These are phyloP conservation scores for Eulemur rufifrons DNA, from an alignment of 2,113 vertebrate species.

Conservation along the genomic window DNA sequence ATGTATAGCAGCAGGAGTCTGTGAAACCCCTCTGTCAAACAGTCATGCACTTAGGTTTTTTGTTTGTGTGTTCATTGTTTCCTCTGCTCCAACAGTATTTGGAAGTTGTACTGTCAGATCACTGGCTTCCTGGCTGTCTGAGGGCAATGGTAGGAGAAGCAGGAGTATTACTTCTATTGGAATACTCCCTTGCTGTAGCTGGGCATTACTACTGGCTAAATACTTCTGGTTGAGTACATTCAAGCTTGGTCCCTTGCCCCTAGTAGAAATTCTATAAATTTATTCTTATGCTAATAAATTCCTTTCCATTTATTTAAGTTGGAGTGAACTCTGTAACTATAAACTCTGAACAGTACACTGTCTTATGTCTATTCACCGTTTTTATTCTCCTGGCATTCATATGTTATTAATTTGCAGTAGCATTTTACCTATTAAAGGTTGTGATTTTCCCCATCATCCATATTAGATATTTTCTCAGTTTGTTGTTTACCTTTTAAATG, in stretches of 20 bases:
- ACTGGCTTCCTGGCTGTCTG: background rate
- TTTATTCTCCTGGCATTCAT: background rate
- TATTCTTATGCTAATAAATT: background rate
- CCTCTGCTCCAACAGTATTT: background rate
- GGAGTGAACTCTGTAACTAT: background rate
- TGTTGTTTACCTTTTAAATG: background rate
- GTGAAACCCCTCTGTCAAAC: background rate
- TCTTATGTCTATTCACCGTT: background rate
- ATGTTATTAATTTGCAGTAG: background rate
- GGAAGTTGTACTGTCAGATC: background rate
- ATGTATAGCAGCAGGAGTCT: background rate
- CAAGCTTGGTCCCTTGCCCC: background rate
- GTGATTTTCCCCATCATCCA: background rate
- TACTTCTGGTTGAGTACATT: background rate
- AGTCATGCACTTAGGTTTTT: background rate
- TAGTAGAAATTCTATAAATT: background rate
- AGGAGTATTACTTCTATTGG: background rate
- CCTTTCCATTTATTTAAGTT: background rate
- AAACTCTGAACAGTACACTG: background rate
- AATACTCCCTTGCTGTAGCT: background rate
- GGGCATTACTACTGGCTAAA: background rate
- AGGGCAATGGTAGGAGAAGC: background rate
- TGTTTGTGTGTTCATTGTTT: background rate
- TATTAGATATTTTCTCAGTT: background rate
- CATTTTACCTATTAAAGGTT: background rate